Base-by-base conservation (phyloP, 2,797 vertebrate species). In the Mycteria americana region DNA sequence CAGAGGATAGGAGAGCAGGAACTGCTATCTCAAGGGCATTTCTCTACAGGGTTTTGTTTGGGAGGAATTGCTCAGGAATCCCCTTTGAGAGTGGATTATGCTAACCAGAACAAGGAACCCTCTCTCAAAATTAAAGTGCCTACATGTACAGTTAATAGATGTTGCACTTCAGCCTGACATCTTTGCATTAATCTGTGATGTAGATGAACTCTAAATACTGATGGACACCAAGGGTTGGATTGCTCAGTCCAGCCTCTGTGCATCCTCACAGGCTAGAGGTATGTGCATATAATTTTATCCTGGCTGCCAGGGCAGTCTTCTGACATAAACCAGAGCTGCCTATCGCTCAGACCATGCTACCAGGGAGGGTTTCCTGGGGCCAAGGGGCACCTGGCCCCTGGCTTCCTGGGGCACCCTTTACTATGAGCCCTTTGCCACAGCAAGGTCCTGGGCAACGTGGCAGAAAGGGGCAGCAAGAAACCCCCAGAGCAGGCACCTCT, bases 1-100 rank as follows among this genome's bases (percentile, higher is more conserved):
- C 8, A 59, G 39, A 30, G 24, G 14, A 69, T 0, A 46, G 21
- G 3, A 85, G 9, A 64, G 18, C 12, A 64, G 45, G 46, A 90
- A 43, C 11, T 60, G 56, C 3, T 46, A 48, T 28, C 41, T 78
- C 23, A 67, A 68, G 30, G 28, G 9, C 11, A 68, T 81, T 70
- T 91, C 39, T 81, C 53, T 67, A 28, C 17, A 25, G 15, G 35
- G 18, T 1, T 62, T 48, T 72, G 10, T 23, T 51, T 35, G 59
- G 48, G 27, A 76, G 31, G 8, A 68, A 57, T 35, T 45, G 27
- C 43, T 70, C 11, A 35, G 22, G 15, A 88, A 79, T 50, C 7
- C 22, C 24, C 39, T 80, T 59, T 54, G 35, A 19, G 7, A 68
- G 18, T 7, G 5, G 10, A 67, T 50, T 80, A 41, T 0, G 0